A percentile compares a stretch with the other conserved stretches of the same genome.
phyloP scores from a whole-genome alignment of 2,113 vertebrate genomes.

The Muntiacus reevesi region DNA sequence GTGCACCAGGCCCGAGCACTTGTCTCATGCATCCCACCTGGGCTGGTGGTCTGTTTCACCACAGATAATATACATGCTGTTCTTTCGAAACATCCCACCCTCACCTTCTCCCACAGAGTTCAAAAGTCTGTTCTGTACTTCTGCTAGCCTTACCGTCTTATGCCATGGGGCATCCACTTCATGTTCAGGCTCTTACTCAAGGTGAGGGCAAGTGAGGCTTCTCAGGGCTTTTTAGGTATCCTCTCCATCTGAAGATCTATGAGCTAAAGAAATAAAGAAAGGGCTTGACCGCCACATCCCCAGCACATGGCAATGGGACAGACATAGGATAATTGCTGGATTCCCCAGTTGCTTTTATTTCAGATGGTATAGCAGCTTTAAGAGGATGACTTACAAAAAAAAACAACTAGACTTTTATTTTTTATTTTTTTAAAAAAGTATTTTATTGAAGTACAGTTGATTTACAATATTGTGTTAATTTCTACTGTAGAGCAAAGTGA shows the following conservation, averaged over 20 bases:
- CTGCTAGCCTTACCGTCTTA: background rate
- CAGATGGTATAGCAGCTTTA: background rate
- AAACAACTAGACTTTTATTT: background rate
- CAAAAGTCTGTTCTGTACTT: too few species aligned
- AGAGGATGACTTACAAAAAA: background rate
- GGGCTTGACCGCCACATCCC: background rate
- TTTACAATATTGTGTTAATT: background rate
- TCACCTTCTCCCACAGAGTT: too few species aligned
- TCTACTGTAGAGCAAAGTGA: background rate
- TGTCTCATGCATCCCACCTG: too few species aligned
- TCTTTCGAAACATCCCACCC: too few species aligned
- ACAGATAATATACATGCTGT: too few species aligned
- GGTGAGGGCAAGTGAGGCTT: background rate
- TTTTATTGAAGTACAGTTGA: background rate
- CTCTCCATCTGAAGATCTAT: background rate
- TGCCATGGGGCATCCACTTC: background rate
- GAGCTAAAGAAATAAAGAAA: background rate
- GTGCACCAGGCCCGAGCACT: too few species aligned
- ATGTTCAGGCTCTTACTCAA: background rate
- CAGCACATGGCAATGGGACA: rapidly evolving
- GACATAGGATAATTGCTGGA: rapidly evolving
- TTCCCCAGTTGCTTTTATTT: background rate
- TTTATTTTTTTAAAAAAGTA: background rate
- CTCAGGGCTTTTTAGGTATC: background rate
- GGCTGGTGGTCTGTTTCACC: too few species aligned